A percentile compares a stretch with the other conserved stretches of the same genome.
Conservation (phyloP, 2,888 invertebrate genomes). For the Microctonus brassicae region DNA sequence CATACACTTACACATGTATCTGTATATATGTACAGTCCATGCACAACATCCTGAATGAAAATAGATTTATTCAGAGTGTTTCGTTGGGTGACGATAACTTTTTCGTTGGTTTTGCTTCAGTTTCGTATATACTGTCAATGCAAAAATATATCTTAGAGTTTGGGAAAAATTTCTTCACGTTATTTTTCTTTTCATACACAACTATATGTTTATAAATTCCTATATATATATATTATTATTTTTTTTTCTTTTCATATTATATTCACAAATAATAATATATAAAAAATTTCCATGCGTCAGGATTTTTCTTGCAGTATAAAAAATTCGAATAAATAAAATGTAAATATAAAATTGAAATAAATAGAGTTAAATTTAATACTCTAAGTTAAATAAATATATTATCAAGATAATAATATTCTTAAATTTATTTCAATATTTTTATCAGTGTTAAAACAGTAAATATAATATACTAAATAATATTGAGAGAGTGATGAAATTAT, state of each 20-base stretch:
- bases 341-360: too few relatives aligned
- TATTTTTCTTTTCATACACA: neutral
- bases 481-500: neutral
- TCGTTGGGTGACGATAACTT: slow-evolving; percentile 11
- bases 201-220: neutral
- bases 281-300: too few relatives aligned
- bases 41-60: slow-evolving; percentile 17
- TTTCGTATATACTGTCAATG: neutral
- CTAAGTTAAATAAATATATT: too few relatives aligned
- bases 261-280: too few relatives aligned
- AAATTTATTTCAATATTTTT: too few relatives aligned
- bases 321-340: too few relatives aligned
- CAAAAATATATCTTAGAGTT: neutral
- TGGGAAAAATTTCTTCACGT: neutral
- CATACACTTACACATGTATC: too few relatives aligned
- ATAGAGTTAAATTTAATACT: too few relatives aligned
- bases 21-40: neutral
- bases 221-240: too few relatives aligned
- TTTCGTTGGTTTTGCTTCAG: neutral
- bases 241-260: too few relatives aligned
- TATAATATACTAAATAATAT: neutral
- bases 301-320: too few relatives aligned
- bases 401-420: neutral
- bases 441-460: neutral
- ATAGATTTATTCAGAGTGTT: slow-evolving; percentile 10